phyloP scores from a whole-genome alignment of 1,140 invertebrate species.

The Drosophila ficusphila region DNA sequence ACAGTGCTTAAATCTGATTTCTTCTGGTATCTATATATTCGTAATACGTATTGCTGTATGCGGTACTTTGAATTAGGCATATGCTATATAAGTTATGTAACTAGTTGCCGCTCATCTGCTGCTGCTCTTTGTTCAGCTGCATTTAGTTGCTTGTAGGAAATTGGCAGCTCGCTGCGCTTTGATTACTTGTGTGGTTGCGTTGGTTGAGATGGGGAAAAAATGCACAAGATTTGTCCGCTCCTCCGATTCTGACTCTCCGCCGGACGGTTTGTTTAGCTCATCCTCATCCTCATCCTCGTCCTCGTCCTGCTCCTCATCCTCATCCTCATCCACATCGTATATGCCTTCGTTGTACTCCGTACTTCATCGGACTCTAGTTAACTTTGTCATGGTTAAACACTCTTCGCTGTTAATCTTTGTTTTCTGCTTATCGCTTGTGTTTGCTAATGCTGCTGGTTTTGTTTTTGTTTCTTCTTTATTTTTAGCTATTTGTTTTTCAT shows the following conservation, averaged over 20 bases:
- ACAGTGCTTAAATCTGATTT: slow-evolving; percentile 48
- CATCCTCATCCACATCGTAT: not conserved
- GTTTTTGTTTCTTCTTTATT: slow-evolving; percentile 44
- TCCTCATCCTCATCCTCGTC: slow-evolving; percentile 4
- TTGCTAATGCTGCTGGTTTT: slow-evolving; percentile 47
- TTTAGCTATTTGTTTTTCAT: slow-evolving; percentile 54
- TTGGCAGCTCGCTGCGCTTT: slow-evolving; percentile 50
- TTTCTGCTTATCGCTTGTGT: slow-evolving; percentile 7
- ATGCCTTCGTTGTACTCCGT: slow-evolving; percentile 65
- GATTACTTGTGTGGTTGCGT: slow-evolving; percentile 6
- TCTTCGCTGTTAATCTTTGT: slow-evolving; percentile 47
- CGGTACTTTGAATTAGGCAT: slow-evolving; percentile 21
- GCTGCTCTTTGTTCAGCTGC: slow-evolving; percentile 1
- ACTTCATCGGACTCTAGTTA: slow-evolving; percentile 39
- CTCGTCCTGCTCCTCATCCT: not conserved
- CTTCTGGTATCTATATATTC: slow-evolving; percentile 18
- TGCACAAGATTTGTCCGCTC: slow-evolving; percentile 16
- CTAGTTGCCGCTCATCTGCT: slow-evolving; percentile 45
- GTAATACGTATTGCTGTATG: slow-evolving; percentile 32
- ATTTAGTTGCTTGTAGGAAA: slow-evolving; percentile 68
- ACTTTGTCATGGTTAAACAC: slow-evolving; percentile 42
- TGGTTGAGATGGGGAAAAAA: slow-evolving; percentile 15
- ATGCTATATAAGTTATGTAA: slow-evolving; percentile 52
- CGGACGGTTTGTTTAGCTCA: slow-evolving; percentile 29
- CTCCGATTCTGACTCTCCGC: slow-evolving; percentile 2